Evolutionary conservation across 37 sponge, comb jelly and placozoan genomes (phyloP).

Genomic region (Chondrilla cf. caribensis): DNA sequence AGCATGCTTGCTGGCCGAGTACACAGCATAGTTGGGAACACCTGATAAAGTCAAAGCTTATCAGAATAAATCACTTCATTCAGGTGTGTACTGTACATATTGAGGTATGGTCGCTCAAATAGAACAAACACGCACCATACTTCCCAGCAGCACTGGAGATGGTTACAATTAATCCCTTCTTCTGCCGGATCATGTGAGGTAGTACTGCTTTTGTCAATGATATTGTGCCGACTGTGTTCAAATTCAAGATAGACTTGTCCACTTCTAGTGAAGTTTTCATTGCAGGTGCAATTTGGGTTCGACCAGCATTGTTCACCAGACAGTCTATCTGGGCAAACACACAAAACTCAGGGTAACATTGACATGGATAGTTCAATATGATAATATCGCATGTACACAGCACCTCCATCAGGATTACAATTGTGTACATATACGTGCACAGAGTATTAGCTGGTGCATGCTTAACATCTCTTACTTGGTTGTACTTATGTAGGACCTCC

Average conservation of each 20-base stretch:
- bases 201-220: constrained; percentile 87
- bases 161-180: constrained; percentile 59
- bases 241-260: constrained; percentile 59
- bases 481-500: constrained; percentile 37
- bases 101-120: too few relatives aligned
- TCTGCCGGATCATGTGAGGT: constrained; percentile 69
- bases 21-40: constrained; percentile 73
- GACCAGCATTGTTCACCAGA: constrained; percentile 93
- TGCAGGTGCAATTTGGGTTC: constrained; percentile 74
- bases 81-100: too few relatives aligned
- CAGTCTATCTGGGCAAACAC: constrained; percentile 65
- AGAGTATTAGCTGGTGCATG: too few relatives aligned
- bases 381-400: too few relatives aligned
- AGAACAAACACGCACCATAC: constrained; percentile 53
- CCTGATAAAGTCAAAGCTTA: too few relatives aligned
- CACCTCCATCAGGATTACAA: too few relatives aligned
- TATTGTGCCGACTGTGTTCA: constrained; percentile 80
- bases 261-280: constrained; percentile 77
- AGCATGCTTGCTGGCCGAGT: constrained; percentile 89
- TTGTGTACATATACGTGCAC: too few relatives aligned
- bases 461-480: too few relatives aligned
- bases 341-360: too few relatives aligned
- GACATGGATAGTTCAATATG: too few relatives aligned
- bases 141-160: constrained; percentile 89
- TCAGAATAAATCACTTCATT: too few relatives aligned